Evolutionary conservation across 1,140 invertebrate species (phyloP), one percentile per base, ranked within the genome.

Genomic region (Calephelis nemesis): DNA sequence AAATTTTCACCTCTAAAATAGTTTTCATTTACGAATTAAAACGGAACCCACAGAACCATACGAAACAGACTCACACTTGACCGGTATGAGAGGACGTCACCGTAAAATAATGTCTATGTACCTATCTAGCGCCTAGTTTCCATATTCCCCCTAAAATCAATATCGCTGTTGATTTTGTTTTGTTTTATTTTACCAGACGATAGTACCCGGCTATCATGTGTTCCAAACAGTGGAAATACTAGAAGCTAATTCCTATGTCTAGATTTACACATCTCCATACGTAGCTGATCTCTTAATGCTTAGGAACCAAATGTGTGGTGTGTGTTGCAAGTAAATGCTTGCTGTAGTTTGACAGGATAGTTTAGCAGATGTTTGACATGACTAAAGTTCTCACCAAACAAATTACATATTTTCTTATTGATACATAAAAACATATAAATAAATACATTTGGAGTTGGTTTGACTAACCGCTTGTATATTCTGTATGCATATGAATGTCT

Each of bases 231-330:
- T 45, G 8, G 42, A 45, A 30, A 54, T 6, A 13, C 12, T 19
- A 54, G 52, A 54, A n/a, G 13, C 13, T 13, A 19, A 47, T 15
- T 47, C 62, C 62, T 47, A 63, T 30, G 5, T 63, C n/a, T 13
- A 63, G n/a, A 42, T 45, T 45, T 19, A 47, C 12, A 1, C 47
- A 47, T 45, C 42, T 45, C 42, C 42, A 45, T 7, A 45, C 42
- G 7, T 47, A 63, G 45, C 13, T 63, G 62, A 47, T 63, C 30
- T 63, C 62, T 63, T 63, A 45, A 45, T 63, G 47, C 13, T 63
- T 63, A 63, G 62, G 62, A 13, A 63, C 19, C 45, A 47, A 63
- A 5, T 48, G 62, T 63, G 40, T 63, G 62, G 62, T 47, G 42
- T 15, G 62, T 42, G 39, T 42, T 63, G 19, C 13, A 30, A 13